Conservation (phyloP, 2,113 vertebrate genomes). For the Onychostoma macrolepis region DNA sequence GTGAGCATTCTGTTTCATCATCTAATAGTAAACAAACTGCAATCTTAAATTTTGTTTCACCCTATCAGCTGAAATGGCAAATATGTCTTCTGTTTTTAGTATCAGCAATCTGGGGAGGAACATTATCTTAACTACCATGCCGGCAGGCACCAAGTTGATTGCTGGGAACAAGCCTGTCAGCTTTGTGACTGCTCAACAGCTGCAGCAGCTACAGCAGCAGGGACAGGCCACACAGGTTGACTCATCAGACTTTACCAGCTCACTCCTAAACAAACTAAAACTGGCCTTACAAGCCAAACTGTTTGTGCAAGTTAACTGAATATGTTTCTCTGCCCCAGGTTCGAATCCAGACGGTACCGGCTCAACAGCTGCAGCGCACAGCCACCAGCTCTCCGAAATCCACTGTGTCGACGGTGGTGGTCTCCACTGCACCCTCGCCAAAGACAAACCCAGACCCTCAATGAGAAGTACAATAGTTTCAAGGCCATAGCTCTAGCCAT, state of each 20-base stretch:
- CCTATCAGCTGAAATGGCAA: neutral
- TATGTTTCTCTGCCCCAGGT: conserved; percentile 74
- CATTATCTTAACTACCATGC: conserved; percentile 98
- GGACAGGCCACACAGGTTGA: conserved; percentile 94
- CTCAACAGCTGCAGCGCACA: conserved; percentile 90
- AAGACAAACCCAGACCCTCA: conserved; percentile 86
- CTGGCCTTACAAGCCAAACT: neutral
- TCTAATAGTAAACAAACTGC: neutral
- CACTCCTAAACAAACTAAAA: neutral
- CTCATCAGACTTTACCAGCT: neutral
- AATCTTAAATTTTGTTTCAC: neutral
- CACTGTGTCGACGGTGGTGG: conserved; percentile 90
- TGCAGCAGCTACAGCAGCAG: conserved; percentile 98
- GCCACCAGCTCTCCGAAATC: conserved; percentile 84
- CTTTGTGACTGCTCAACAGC: conserved; percentile 94
- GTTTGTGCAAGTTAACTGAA: neutral
- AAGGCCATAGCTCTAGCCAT: neutral
- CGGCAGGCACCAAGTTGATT: conserved; percentile 93
- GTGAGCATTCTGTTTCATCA: conserved; percentile 71
- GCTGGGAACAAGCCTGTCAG: conserved; percentile 97
- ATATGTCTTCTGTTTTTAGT: conserved; percentile 66
- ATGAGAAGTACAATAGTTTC: neutral
- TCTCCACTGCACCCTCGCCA: conserved; percentile 88
- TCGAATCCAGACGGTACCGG: conserved; percentile 91
- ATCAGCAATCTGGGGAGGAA: conserved; percentile 92